Percentiles rank a stretch among this genome's conserved stretches.
Evolutionary conservation across 2,797 vertebrate species (phyloP).

Genomic region (Siniperca undulata): DNA sequence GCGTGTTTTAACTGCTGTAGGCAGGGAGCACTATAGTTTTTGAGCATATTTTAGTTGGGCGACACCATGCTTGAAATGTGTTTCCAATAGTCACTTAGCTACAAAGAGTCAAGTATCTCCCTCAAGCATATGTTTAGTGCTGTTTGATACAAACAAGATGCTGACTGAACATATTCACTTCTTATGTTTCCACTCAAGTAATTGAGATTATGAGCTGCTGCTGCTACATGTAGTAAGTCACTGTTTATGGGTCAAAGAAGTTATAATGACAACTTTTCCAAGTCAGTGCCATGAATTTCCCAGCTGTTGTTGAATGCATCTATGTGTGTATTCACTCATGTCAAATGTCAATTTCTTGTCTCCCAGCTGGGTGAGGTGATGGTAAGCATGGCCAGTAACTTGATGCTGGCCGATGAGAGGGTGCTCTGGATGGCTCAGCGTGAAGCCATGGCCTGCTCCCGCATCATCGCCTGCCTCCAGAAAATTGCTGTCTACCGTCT

Average conservation of each 20-base stretch:
- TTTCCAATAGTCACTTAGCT: conserved; percentile 26
- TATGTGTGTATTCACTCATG: neutral
- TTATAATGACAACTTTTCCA: neutral
- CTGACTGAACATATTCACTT: neutral
- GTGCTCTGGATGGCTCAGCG: conserved; percentile 96
- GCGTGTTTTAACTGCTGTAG: neutral
- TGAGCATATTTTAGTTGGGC: conserved; percentile 14
- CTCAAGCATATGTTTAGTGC: conserved; percentile 21
- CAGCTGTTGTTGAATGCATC: neutral
- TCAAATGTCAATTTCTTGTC: neutral
- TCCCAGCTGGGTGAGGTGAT: conserved; percentile 94
- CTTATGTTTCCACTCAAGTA: neutral
- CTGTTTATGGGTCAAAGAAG: neutral
- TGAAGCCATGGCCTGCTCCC: conserved; percentile 93
- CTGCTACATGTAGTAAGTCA: neutral
- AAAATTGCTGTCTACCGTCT: conserved; percentile 91
- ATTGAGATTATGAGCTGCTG: neutral
- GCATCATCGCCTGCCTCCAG: conserved; percentile 93
- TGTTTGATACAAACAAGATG: conserved; percentile 41
- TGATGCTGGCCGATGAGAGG: conserved; percentile 96
- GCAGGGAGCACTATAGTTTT: neutral
- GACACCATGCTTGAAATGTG: conserved; percentile 21
- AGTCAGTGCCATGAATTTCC: neutral
- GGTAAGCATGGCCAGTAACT: conserved; percentile 97
- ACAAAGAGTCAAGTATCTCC: conserved; percentile 7